phyloP scores from a whole-genome alignment of 1,140 invertebrate species.

The Drosophila gunungcola region DNA sequence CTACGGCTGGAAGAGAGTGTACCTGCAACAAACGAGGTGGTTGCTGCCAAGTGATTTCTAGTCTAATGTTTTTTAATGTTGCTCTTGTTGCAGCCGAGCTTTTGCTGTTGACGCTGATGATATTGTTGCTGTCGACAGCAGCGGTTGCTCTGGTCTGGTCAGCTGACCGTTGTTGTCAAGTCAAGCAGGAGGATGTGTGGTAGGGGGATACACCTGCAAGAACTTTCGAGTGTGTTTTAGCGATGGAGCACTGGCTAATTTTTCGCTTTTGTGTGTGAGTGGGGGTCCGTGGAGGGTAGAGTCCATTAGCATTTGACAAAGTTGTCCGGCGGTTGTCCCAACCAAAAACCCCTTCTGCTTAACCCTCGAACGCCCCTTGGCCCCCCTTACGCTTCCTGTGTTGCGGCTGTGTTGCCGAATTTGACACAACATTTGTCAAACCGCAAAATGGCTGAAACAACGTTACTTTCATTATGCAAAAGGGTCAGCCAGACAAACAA shows the following conservation, averaged over 20 bases:
- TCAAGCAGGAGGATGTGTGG: slow-evolving; percentile 49
- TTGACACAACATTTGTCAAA: slow-evolving; percentile 83
- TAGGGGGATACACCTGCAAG: slow-evolving; percentile 35
- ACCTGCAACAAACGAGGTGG: slow-evolving; percentile 76
- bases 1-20: not conserved
- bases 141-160: slow-evolving; percentile 77
- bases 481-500: slow-evolving; percentile 71
- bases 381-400: slow-evolving; percentile 1
- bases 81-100: slow-evolving; percentile 70
- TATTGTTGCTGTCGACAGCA: slow-evolving; percentile 82
- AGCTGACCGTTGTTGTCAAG: slow-evolving; percentile 72
- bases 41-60: slow-evolving; percentile 80
- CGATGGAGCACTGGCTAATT: slow-evolving; percentile 61
- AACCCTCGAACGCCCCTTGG: not conserved
- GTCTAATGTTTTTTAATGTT: slow-evolving; percentile 82
- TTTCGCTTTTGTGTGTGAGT: slow-evolving; percentile 56
- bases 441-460: slow-evolving; percentile 78
- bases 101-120: slow-evolving; percentile 68
- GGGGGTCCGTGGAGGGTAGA: slow-evolving; percentile 47
- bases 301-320: slow-evolving; percentile 83
- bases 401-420: slow-evolving; percentile 76
- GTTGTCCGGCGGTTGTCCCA: slow-evolving; percentile 57
- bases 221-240: slow-evolving; percentile 26
- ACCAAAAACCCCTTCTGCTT: slow-evolving; percentile 6
- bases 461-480: slow-evolving; percentile 82